Percentiles rank a stretch among this genome's conserved stretches.
Conservation (phyloP, 2,888 invertebrate genomes). For the Caenorhabditis sp. region DNA sequence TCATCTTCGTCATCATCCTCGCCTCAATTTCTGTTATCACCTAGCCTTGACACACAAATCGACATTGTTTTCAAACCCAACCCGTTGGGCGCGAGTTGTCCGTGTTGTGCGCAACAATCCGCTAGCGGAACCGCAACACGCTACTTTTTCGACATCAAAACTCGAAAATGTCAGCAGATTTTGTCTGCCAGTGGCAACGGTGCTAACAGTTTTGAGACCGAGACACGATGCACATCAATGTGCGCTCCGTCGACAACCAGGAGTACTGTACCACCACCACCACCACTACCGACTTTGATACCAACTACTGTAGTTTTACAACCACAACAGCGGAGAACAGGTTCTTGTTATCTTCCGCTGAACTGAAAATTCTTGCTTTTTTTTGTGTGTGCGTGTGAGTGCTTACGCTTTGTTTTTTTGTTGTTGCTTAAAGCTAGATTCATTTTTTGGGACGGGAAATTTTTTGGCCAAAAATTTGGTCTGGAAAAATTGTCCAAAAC, state of each 20-base stretch:
- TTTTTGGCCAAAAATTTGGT: too few species aligned
- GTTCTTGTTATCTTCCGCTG: not conserved
- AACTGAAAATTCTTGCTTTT: too few species aligned
- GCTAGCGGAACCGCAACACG: slow-evolving; percentile 59
- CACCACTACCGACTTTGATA: not conserved
- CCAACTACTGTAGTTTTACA: slow-evolving; percentile 4
- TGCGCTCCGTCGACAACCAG: slow-evolving; percentile 25
- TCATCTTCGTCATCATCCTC: too few species aligned
- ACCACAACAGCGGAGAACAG: too few species aligned
- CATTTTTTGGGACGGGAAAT: too few species aligned
- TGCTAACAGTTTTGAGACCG: slow-evolving; percentile 65
- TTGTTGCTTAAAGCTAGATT: too few species aligned
- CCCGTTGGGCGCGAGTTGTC: slow-evolving; percentile 26
- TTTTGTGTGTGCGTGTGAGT: not conserved
- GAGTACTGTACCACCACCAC: slow-evolving; percentile 5
- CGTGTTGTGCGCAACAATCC: slow-evolving; percentile 59
- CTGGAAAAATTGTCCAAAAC: too few species aligned
- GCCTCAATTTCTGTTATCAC: too few species aligned
- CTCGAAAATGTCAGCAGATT: slow-evolving; percentile 58
- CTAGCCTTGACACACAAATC: slow-evolving; percentile 11
- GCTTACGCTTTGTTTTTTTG: slow-evolving; percentile 1
- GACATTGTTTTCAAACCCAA: slow-evolving; percentile 42
- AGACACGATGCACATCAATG: slow-evolving; percentile 42
- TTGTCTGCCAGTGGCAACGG: slow-evolving; percentile 56
- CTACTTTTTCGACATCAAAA: slow-evolving; percentile 62